Base-by-base conservation (phyloP, 2,113 vertebrate species). In the Neodontobutis hainanensis region DNA sequence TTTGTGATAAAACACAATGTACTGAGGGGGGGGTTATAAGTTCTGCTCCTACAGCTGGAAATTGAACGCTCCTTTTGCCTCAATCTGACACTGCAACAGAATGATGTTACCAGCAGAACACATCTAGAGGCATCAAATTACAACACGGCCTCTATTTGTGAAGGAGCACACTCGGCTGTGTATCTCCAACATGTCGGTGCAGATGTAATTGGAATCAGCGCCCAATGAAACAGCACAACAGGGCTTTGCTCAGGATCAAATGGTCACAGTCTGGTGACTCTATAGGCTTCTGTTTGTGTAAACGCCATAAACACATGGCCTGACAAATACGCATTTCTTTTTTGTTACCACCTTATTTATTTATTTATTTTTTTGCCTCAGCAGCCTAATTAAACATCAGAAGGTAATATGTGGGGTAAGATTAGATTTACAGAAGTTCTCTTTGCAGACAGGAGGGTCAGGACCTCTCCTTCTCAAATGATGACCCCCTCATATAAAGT, bases 131-230 rank as follows among this genome's bases (percentile, higher is more conserved):
- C 67, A 73, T 75, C 79, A 69, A 69, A 80, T 87, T 74, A 78
- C 46, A 78, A 61, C 81, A 50, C 7, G 40, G 46, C 8, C 62
- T 81, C 19, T 27, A 34, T 61, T 83, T 82, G 75, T 45, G 68
- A 76, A 86, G 78, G 72, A 53, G 44, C 7, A 66, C 5, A 27
- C 34, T 60, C 60, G 43, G 76, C 34, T 67, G 51, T 75, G 57
- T 65, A 43, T 87, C 59, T 71, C 60, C 32, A 78, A 75, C 78
- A 69, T 78, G 73, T 73, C 40, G 73, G 63, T 45, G 58, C 67
- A 40, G 68, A 44, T 70, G 63, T 86, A 78, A 85, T 78, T 86
- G 78, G 68, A 86, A 75, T 68, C 82, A 83, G 61, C 72, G 61
- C 44, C 61, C 73, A 88, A 78, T 70, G 79, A 79, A 84, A 77